Conservation (phyloP, 2,113 vertebrate species). For the Melanocharis versteri region DNA sequence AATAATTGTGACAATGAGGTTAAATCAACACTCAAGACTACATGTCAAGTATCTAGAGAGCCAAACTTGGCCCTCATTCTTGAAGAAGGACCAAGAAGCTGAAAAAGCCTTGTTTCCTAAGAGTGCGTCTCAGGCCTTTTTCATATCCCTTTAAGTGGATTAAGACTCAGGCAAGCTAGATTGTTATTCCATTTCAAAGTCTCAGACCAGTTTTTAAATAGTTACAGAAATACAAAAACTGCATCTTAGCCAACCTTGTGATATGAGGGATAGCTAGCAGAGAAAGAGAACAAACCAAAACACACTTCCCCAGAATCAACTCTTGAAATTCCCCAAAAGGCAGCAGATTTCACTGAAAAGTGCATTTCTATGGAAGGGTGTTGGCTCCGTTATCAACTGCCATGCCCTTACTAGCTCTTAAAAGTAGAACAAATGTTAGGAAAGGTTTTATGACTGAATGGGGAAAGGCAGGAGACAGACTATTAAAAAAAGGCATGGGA, state of each 20-base stretch:
- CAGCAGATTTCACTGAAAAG: slow-evolving; percentile 48
- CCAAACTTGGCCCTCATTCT: neutral
- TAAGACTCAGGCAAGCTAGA: neutral
- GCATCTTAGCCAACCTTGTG: neutral
- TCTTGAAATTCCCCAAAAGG: neutral
- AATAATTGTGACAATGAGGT: neutral
- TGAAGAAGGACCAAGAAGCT: neutral
- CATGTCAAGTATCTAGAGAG: neutral
- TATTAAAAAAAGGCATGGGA: slow-evolving; percentile 60
- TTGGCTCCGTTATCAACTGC: neutral
- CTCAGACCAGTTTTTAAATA: neutral
- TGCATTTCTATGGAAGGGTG: slow-evolving; percentile 23
- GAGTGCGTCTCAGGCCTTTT: neutral
- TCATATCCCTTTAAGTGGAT: neutral
- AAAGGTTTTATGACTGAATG: slow-evolving; percentile 35
- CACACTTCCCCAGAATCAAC: neutral
- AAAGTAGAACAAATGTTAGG: slow-evolving; percentile 47
- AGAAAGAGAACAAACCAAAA: neutral
- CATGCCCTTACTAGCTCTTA: slow-evolving; percentile 51
- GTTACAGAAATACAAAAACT: neutral
- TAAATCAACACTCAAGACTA: neutral
- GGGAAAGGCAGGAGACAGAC: slow-evolving; percentile 37
- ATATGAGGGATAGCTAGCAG: neutral
- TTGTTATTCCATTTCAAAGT: neutral
- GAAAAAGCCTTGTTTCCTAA: neutral